Percentiles rank a stretch among this genome's conserved stretches.
phyloP scores from a whole-genome alignment of 2,888 invertebrate genomes.

The Brachyptera risi region DNA sequence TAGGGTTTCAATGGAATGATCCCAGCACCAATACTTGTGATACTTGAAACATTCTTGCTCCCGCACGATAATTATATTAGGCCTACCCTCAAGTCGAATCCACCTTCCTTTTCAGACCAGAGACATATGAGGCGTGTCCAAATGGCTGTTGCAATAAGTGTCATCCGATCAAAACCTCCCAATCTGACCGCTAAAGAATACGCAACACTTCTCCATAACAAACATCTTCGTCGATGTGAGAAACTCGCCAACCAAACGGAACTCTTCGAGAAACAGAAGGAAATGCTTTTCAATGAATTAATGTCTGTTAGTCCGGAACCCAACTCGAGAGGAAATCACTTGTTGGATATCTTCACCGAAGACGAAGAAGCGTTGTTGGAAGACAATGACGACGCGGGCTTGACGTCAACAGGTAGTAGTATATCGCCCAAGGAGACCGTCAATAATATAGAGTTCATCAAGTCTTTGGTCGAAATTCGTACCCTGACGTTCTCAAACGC shows the following conservation, averaged over 20 bases:
- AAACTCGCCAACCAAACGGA: neutral
- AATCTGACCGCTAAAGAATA: slow-evolving; percentile 17
- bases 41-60: too few relatives aligned
- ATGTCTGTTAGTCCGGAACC: too few relatives aligned
- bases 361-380: neutral
- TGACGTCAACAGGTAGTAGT: too few relatives aligned
- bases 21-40: too few relatives aligned
- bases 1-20: too few relatives aligned
- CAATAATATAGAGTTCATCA: neutral
- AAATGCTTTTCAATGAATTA: neutral
- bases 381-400: neutral
- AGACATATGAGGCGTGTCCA: slow-evolving; percentile 8
- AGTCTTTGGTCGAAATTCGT: neutral
- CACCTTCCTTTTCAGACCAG: slow-evolving; percentile 24
- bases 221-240: neutral
- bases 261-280: neutral
- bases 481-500: neutral
- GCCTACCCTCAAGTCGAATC: too few relatives aligned
- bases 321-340: too few relatives aligned
- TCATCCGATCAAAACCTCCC: slow-evolving; percentile 21
- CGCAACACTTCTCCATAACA: slow-evolving; percentile 13
- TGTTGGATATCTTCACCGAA: too few relatives aligned
- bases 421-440: too few relatives aligned
- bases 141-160: slow-evolving; percentile 23
- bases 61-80: too few relatives aligned